Conservation (phyloP, 2,113 vertebrate genomes). For the Theropithecus gelada region DNA sequence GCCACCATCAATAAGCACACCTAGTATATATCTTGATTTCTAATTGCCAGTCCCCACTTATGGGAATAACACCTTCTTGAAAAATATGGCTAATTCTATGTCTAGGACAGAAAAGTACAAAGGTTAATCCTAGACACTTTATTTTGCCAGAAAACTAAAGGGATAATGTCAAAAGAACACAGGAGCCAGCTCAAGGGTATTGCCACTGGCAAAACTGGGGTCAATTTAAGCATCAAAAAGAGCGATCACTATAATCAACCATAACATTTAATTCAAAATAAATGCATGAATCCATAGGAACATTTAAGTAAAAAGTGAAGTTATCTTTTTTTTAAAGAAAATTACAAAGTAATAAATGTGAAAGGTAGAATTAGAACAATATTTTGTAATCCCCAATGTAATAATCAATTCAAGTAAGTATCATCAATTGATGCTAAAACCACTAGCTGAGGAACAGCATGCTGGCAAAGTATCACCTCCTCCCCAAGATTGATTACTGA, state of each 20-base stretch:
- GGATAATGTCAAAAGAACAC: neutral
- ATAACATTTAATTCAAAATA: neutral
- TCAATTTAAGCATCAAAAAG: slow-evolving; percentile 12
- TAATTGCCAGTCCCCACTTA: slow-evolving; percentile 7
- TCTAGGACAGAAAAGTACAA: neutral
- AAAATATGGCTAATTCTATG: slow-evolving; percentile 2
- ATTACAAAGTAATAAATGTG: neutral
- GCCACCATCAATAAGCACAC: neutral
- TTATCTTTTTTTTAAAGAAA: neutral
- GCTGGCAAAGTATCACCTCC: neutral
- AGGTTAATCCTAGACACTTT: neutral
- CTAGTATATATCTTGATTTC: neutral
- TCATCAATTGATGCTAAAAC: neutral
- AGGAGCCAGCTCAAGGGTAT: neutral
- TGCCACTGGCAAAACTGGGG: neutral
- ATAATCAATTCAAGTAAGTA: neutral
- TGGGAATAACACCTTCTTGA: neutral
- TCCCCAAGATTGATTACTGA: neutral
- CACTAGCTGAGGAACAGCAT: neutral
- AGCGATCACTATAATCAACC: neutral
- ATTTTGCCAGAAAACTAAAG: neutral
- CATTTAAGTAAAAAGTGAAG: neutral
- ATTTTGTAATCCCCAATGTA: neutral
- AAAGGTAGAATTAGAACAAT: neutral
- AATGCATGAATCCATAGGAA: neutral